Base-by-base conservation (phyloP, 2,888 invertebrate species). In the Rhimphoctona megacephalus region DNA sequence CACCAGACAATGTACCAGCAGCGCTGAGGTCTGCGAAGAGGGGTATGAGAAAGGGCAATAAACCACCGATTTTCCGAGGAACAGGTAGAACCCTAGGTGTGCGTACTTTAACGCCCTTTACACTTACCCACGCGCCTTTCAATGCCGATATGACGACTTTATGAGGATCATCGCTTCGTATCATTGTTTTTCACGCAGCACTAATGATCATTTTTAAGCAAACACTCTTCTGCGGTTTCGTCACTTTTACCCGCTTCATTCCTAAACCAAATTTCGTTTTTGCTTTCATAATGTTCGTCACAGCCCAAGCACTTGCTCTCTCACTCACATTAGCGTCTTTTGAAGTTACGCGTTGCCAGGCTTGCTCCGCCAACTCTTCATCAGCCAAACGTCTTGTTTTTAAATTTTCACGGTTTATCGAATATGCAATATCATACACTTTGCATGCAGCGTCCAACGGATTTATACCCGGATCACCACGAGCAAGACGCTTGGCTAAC, bases 11-110 rank as follows among this genome's bases (percentile, higher is more conserved):
- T n/a, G n/a, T n/a, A n/a, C n/a, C n/a, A n/a, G n/a, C n/a, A n/a
- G n/a, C n/a, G n/a, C n/a, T n/a, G n/a, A n/a, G n/a, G n/a, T n/a
- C n/a, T n/a, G n/a, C n/a, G n/a, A n/a, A n/a, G n/a, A n/a, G n/a
- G n/a, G n/a, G n/a, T n/a, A n/a, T n/a, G n/a, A n/a, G 80, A 14
- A 49, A 0, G 3, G 5, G 49, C 49, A 49, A 19, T 49, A 49
- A 19, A 19, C 90, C 19, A 19, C 33, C 19, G 33, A 11, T 22
- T 66, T 14, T 33, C 33, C 14, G n/a, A n/a, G n/a, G n/a, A n/a
- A n/a, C n/a, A n/a, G n/a, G n/a, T n/a, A n/a, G n/a, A n/a, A n/a
- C n/a, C 0, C 33, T 46, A 69, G 39, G 49, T 19, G 49, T 49
- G 49, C 17, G 49, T 49, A 49, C 49, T 49, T 49, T 49, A 19